Evolutionary conservation across 2,888 invertebrate species (phyloP).

Genomic region (Empis stercorea): DNA sequence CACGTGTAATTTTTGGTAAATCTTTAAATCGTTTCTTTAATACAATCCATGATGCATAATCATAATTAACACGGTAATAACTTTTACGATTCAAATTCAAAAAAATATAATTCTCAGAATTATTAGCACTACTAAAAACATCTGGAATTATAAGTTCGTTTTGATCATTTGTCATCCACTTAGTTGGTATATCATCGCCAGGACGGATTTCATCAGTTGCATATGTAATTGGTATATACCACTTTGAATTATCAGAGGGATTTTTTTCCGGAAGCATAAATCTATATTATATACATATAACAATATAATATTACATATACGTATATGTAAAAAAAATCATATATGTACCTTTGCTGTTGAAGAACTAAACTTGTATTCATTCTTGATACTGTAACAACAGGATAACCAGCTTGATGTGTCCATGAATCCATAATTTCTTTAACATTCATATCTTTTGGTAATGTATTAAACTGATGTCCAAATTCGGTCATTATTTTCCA

Average conservation of each 20-base stretch:
- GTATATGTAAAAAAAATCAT: too few species aligned
- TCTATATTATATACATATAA: too few species aligned
- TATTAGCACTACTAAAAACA: conserved; percentile 22
- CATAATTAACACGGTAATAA: conserved; percentile 56
- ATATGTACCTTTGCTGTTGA: conserved; percentile 28
- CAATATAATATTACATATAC: too few species aligned
- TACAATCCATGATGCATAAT: conserved; percentile 45
- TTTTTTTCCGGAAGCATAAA: conserved; percentile 29
- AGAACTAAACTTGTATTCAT: conserved; percentile 28
- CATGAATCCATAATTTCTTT: conserved; percentile 53
- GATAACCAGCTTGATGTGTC: conserved; percentile 55
- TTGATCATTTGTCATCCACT: conserved; percentile 29
- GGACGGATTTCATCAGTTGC: conserved; percentile 27
- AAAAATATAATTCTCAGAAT: conserved; percentile 29
- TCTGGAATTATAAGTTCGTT: conserved; percentile 24
- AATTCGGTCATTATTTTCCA: conserved; percentile 50
- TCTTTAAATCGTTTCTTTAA: conserved; percentile 41
- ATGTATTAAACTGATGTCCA: conserved; percentile 34
- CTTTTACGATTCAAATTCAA: conserved; percentile 40
- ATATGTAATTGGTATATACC: conserved; percentile 32
- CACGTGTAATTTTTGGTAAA: conserved; percentile 47
- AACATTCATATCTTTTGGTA: conserved; percentile 37
- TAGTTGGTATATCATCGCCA: conserved; percentile 27
- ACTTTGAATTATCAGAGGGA: conserved; percentile 24
- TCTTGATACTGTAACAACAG: conserved; percentile 44